Percentiles rank a stretch among this genome's conserved stretches.
Conservation (phyloP, 2,797 vertebrate genomes). For the Pampus argenteus region DNA sequence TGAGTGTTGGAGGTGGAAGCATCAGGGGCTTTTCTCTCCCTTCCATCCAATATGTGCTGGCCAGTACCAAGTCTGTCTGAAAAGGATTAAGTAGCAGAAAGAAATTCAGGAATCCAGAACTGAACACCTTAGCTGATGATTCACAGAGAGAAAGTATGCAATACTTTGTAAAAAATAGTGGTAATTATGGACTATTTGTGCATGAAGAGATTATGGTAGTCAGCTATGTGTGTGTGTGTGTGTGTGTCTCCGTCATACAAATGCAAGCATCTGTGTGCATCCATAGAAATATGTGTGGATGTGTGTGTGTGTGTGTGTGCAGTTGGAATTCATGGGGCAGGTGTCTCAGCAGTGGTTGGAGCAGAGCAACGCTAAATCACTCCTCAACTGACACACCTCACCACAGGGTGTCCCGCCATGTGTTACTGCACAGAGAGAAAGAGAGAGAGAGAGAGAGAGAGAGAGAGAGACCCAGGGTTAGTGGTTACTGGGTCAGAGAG, state of each 20-base stretch:
- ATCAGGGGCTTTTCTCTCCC: constrained; percentile 22
- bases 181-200: constrained; percentile 22
- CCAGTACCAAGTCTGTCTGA: constrained; percentile 20
- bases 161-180: constrained; percentile 32
- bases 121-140: constrained; percentile 38
- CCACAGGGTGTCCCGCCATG: constrained; percentile 84
- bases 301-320: constrained; percentile 38
- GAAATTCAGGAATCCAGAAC: constrained; percentile 51
- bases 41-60: constrained; percentile 26
- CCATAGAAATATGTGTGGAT: constrained; percentile 15
- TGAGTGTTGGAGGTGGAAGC: constrained; percentile 5
- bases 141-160: constrained; percentile 28
- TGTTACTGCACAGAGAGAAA: constrained; percentile 77
- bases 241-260: constrained; percentile 40
- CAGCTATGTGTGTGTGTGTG: constrained; percentile 19
- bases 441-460: neutral
- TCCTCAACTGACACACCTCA: constrained; percentile 82
- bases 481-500: constrained; percentile 66
- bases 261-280: constrained; percentile 39
- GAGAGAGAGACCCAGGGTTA: constrained; percentile 44
- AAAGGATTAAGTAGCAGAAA: constrained; percentile 31
- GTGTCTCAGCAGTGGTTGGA: constrained; percentile 82
- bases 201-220: constrained; percentile 28
- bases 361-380: constrained; percentile 82
- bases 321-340: constrained; percentile 83